Conservation (phyloP, 2,797 vertebrate species). For the Halcyon smyrnensis region DNA sequence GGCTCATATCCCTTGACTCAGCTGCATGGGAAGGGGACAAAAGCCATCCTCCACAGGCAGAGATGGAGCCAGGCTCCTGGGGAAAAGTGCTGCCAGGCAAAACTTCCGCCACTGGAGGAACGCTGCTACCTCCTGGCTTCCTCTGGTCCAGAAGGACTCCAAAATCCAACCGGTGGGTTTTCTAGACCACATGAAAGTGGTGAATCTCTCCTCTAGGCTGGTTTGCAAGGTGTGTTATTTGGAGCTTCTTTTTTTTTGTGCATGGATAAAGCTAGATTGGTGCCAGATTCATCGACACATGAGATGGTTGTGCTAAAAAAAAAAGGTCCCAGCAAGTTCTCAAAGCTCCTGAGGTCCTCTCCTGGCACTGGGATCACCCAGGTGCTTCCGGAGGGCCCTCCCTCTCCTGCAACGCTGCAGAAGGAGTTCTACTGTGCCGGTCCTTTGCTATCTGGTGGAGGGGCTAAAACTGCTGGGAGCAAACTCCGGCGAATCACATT, state of each 20-base stretch:
- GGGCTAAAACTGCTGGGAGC: not conserved
- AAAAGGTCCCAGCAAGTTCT: not conserved
- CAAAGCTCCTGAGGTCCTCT: not conserved
- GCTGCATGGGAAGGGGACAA: rapidly evolving
- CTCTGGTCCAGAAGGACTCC: not conserved
- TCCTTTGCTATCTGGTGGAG: not conserved
- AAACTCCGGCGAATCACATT: rapidly evolving
- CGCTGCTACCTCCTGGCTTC: not conserved
- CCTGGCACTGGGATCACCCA: not conserved
- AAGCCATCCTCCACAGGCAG: not conserved
- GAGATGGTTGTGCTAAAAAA: rapidly evolving
- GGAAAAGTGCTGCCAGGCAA: not conserved
- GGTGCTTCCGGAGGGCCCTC: not conserved
- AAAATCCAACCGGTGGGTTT: not conserved
- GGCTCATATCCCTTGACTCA: rapidly evolving
- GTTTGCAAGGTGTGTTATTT: not conserved
- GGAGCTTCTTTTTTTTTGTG: not conserved
- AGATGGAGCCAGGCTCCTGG: not conserved
- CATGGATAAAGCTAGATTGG: not conserved
- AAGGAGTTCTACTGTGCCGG: rapidly evolving
- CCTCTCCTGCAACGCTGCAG: rapidly evolving
- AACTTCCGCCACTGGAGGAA: not conserved
- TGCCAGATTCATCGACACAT: not conserved
- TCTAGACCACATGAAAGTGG: rapidly evolving
- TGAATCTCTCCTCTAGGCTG: not conserved